Conservation (phyloP, 2,113 vertebrate genomes). For the Corythornis cristatus region DNA sequence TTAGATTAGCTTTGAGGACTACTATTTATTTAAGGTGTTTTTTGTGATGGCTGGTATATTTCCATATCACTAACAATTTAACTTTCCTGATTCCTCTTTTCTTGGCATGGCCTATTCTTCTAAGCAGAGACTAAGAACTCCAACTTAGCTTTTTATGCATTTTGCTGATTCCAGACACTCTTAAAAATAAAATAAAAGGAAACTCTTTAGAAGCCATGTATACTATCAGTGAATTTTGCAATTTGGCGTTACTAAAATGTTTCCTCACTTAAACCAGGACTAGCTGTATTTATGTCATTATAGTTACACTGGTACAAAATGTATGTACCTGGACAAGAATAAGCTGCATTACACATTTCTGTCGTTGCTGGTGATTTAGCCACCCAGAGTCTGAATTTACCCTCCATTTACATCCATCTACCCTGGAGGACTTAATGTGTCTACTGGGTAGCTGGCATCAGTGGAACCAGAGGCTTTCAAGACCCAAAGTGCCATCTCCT, state of each 20-base stretch:
- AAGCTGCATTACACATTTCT: neutral
- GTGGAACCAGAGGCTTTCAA: neutral
- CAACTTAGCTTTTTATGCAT: neutral
- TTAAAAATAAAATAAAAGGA: neutral
- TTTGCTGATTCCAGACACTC: neutral
- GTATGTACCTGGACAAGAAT: neutral
- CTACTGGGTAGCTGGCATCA: neutral
- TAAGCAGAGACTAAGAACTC: neutral
- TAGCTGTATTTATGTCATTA: neutral
- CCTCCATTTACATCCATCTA: neutral
- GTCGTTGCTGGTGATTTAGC: neutral
- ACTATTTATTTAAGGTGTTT: neutral
- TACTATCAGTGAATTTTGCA: neutral
- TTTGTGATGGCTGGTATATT: neutral
- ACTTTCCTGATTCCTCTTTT: neutral
- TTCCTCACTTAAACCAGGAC: neutral
- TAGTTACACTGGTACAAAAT: neutral
- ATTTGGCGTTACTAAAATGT: neutral
- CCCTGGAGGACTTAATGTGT: neutral
- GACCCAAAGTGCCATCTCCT: neutral
- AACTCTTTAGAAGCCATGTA: neutral
- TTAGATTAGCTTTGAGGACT: neutral
- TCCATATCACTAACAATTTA: neutral
- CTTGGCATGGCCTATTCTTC: neutral
- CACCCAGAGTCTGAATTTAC: neutral